A percentile compares a stretch with the other conserved stretches of the same genome.
These are phyloP conservation scores for Callorhinus ursinus DNA, from an alignment of 2,113 vertebrate genomes.

Conservation along the genomic window DNA sequence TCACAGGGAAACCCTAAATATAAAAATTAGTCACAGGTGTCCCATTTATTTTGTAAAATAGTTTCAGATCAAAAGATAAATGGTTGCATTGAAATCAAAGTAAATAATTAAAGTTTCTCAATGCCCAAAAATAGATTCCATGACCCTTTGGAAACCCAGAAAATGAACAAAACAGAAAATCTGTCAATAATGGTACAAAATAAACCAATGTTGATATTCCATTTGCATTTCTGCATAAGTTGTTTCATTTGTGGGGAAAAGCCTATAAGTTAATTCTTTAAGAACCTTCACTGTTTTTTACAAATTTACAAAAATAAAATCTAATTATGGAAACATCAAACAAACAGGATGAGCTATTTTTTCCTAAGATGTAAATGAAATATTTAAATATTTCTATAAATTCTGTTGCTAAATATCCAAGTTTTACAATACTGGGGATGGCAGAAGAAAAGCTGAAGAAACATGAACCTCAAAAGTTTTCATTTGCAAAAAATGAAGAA, in stretches of 20 bases:
- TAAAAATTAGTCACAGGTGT: background rate
- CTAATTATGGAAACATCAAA: slow-evolving; percentile 14
- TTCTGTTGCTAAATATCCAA: background rate
- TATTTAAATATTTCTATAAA: background rate
- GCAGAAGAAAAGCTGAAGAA: background rate
- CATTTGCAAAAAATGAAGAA: background rate
- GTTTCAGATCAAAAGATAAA: background rate
- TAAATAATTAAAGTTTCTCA: background rate
- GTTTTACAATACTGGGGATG: background rate
- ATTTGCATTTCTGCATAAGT: background rate
- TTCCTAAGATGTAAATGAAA: background rate
- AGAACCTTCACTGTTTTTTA: background rate
- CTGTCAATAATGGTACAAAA: background rate
- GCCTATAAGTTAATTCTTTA: background rate
- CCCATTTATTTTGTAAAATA: background rate
- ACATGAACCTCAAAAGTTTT: background rate
- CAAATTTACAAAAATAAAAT: background rate
- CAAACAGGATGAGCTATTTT: background rate
- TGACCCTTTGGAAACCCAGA: background rate
- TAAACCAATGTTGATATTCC: background rate
- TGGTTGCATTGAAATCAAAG: background rate
- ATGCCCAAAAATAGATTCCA: background rate
- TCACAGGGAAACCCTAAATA: background rate
- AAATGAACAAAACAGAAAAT: background rate
- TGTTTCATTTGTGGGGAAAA: background rate